A percentile compares a stretch with the other conserved stretches of the same genome.
Evolutionary conservation across 2,113 vertebrate species (phyloP).

Genomic region (Hystrix cristata): DNA sequence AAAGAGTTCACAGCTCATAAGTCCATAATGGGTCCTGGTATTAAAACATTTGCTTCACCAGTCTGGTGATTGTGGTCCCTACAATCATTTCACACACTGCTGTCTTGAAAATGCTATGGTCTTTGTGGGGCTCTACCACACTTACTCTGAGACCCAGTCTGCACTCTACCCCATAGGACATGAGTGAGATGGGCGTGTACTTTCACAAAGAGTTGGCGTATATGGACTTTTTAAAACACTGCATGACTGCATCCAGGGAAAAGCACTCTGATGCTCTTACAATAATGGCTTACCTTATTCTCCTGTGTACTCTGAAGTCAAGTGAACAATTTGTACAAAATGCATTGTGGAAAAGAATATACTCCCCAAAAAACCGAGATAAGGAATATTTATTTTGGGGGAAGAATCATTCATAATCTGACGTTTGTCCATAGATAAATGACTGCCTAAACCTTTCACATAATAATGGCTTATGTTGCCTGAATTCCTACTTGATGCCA

Average conservation of each 20-base stretch:
- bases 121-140: neutral
- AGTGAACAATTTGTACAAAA: constrained; percentile 64
- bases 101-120: neutral
- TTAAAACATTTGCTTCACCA: constrained; percentile 68
- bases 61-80: neutral
- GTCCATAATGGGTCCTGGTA: constrained; percentile 72
- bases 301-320: constrained; percentile 37
- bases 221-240: constrained; percentile 43
- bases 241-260: neutral
- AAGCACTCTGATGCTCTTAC: neutral
- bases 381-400: neutral
- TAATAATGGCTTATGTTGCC: neutral
- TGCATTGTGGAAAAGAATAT: neutral
- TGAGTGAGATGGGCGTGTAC: neutral
- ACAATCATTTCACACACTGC: constrained; percentile 24
- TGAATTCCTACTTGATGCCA: neutral
- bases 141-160: neutral
- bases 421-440: neutral
- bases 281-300: neutral
- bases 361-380: neutral
- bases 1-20: constrained; percentile 66
- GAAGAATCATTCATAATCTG: constrained; percentile 17
- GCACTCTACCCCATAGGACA: neutral
- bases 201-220: fast-evolving
- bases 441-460: neutral